Evolutionary conservation across 1,140 invertebrate genomes (phyloP).

Genomic region (Kradibia gibbosae): DNA sequence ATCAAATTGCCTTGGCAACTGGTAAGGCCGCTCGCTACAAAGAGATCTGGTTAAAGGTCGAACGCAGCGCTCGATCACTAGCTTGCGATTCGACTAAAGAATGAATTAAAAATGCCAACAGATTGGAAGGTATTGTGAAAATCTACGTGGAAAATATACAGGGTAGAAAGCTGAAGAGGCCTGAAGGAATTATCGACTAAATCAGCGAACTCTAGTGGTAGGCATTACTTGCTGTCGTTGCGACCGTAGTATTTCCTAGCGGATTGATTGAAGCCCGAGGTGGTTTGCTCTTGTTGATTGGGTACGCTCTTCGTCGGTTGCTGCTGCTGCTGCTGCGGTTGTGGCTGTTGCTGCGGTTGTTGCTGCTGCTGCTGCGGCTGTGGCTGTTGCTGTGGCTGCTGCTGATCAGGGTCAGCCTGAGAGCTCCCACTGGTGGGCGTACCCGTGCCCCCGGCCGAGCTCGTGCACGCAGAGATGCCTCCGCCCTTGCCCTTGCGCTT

Average conservation of each 20-base stretch:
- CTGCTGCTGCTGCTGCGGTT: not conserved
- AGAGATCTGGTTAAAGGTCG: too few species aligned
- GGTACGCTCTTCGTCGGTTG: conserved; percentile 68
- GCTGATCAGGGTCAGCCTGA: conserved; percentile 61
- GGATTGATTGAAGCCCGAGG: not conserved
- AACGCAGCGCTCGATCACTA: too few species aligned
- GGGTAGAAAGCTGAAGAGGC: too few species aligned
- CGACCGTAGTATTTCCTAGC: conserved; percentile 53
- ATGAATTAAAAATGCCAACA: too few species aligned
- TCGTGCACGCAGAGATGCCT: conserved; percentile 50
- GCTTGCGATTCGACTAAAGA: too few species aligned
- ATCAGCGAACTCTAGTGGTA: too few species aligned
- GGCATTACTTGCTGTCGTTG: conserved; percentile 62
- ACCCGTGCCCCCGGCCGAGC: not conserved
- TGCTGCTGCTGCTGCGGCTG: conserved; percentile 13
- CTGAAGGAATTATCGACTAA: too few species aligned
- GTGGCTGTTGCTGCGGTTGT: conserved; percentile 46
- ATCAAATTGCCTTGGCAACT: not conserved
- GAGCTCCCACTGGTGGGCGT: conserved; percentile 59
- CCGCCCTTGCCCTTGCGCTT: conserved; percentile 83
- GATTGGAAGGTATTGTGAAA: not conserved
- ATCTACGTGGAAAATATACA: too few species aligned
- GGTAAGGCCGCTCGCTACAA: too few species aligned
- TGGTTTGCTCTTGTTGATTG: conserved; percentile 56
- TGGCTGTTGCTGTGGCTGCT: conserved; percentile 4